Evolutionary conservation across 2,888 invertebrate genomes (phyloP), one percentile per base, ranked within the genome.

Genomic region (Epinotia demarniana): DNA sequence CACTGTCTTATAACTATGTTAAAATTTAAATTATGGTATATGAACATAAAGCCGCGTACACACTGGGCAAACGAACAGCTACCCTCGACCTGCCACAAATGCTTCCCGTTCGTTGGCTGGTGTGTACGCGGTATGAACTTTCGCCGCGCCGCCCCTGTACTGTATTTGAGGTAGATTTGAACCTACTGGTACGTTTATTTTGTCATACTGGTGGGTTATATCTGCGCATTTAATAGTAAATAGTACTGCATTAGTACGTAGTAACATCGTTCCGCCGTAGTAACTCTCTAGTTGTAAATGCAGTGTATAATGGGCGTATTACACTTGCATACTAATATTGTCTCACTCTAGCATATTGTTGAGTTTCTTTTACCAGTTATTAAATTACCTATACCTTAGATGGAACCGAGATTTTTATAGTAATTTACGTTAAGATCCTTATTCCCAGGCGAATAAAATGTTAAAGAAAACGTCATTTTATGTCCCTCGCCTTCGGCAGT

Each of bases 271-370:
- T 46, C 53, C 27, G 53, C 49, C 66, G n/a, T n/a, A n/a, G n/a
- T 53, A n/a, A n/a, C 64, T 66, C 53, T 66, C 27, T 66, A 66
- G 64, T 63, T 63, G n/a, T 39, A 62, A 16, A 60, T 18, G 61
- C 39, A 43, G 11, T 19, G 1, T 43, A 18, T n/a, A 33, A 33
- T 61, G 27, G 27, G 6, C 6, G 16, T 8, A 27, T 16, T 16
- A 33, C 5, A 27, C 16, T 16, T 49, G 2, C 13, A 3, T 49
- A 0, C 49, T 16, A 49, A 49, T 16, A 49, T 49, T n/a, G n/a
- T 49, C 49, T 43, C 43, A 16, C 16, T 49, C 3, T 33, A 49
- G 49, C 49, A 16, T 16, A 49, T 49, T 49, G 16, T 13, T 49
- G 49, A 4, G 16, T 49, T 16, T 0, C 4, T 16, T 6, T 46